Conservation (phyloP, 1,140 invertebrate species). For the Physella acuta region DNA sequence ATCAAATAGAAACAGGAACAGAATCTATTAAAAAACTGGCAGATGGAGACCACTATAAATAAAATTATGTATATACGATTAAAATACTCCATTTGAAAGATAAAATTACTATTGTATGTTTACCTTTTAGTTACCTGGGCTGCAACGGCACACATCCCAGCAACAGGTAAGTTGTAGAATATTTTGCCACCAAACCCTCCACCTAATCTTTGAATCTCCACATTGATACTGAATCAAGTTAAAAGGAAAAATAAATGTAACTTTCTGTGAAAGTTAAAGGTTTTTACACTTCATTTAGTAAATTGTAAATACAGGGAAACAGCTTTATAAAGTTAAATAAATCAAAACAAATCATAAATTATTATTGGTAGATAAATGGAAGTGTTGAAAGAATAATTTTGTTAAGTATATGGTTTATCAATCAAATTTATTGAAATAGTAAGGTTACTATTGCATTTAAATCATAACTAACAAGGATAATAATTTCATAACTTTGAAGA, state of each 20-base stretch:
- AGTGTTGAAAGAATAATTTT: not conserved
- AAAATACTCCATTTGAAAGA: too few species aligned
- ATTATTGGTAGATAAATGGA: not conserved
- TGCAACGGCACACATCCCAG: slow-evolving; percentile 50
- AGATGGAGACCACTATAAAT: too few species aligned
- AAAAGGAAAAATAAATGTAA: slow-evolving; percentile 10
- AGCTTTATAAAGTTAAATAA: not conserved
- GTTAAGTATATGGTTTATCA: not conserved
- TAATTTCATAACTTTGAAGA: too few species aligned
- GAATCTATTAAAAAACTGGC: too few species aligned
- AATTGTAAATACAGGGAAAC: not conserved
- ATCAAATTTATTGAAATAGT: not conserved
- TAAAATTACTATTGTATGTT: too few species aligned
- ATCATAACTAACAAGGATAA: not conserved
- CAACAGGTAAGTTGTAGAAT: slow-evolving; percentile 33
- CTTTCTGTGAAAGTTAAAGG: not conserved
- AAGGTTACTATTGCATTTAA: not conserved
- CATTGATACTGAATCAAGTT: slow-evolving; percentile 32
- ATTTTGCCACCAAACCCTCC: slow-evolving; percentile 58
- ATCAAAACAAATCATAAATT: not conserved
- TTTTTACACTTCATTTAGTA: not conserved
- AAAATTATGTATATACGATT: too few species aligned
- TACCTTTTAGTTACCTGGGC: slow-evolving; percentile 42
- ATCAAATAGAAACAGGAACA: too few species aligned
- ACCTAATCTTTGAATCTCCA: slow-evolving; percentile 46